Conservation (phyloP, 2,113 vertebrate genomes). For the Struthidea cinerea region DNA sequence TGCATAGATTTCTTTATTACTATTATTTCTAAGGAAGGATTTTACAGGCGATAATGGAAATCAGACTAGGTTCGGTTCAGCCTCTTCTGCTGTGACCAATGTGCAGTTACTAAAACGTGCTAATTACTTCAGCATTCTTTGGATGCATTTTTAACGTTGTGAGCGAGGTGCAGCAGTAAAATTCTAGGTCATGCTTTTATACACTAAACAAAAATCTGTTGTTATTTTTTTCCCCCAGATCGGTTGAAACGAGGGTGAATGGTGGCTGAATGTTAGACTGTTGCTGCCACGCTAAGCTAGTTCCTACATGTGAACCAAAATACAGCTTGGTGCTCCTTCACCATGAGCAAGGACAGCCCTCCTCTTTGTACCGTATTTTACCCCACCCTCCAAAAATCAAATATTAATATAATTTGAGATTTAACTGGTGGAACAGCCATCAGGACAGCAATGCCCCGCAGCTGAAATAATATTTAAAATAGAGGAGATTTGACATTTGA, state of each 20-base stretch:
- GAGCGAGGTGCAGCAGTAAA: neutral
- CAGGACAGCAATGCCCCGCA: constrained; percentile 83
- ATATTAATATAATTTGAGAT: constrained; percentile 86
- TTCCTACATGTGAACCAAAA: constrained; percentile 45
- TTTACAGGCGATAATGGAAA: constrained; percentile 39
- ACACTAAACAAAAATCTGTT: constrained; percentile 7
- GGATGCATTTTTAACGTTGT: neutral
- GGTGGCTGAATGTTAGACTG: constrained; percentile 5
- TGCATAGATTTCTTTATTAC: constrained; percentile 19
- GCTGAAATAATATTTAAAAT: constrained; percentile 89
- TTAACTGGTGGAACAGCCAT: constrained; percentile 84
- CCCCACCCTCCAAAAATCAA: constrained; percentile 75
- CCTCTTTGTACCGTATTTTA: constrained; percentile 57
- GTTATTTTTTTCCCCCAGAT: neutral
- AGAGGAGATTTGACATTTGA: constrained; percentile 87
- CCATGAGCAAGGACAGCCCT: constrained; percentile 35
- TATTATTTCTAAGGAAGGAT: constrained; percentile 22
- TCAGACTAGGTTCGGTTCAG: constrained; percentile 11
- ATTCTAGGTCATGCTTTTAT: constrained; percentile 46
- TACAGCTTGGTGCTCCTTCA: constrained; percentile 29
- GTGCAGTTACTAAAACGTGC: constrained; percentile 35
- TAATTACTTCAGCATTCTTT: constrained; percentile 44
- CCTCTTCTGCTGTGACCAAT: constrained; percentile 50
- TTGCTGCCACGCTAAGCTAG: constrained; percentile 27
- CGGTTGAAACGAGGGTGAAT: constrained; percentile 28